Base-by-base conservation (phyloP, 2,888 invertebrate species). In the Dysmachus trigonus region DNA sequence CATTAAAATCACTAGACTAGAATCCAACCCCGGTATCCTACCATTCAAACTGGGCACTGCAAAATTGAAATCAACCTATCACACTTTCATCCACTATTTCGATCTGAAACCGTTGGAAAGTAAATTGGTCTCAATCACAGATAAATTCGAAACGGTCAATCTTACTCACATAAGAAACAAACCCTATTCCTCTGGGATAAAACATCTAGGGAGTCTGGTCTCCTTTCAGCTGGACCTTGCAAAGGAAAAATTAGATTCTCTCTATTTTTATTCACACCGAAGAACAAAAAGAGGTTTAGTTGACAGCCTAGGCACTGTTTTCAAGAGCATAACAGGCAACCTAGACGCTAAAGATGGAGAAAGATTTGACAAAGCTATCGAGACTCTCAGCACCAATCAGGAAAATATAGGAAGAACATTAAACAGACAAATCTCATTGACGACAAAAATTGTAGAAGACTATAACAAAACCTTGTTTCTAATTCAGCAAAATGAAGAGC, bases 381-480 rank as follows among this genome's bases (percentile, higher is more conserved):
- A 79, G 2, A 79, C 27, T 18, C 30, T 79, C 5, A 79, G 41
- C 35, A 27, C 41, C 7, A 79, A 79, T 10, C 47, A 51, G 47
- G 5, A 81, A 81, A 30, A 81, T 22, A 81, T 81, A 15, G 81
- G 51, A 31, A 53, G 0, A 1, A 81, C 30, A n/a, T 18, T 51
- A 81, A 81, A 81, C 51, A 81, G 51, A 53, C 53, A 81, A 51
- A 81, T 81, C 31, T 53, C 81, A 30, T 81, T 81, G 33, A 81
- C 31, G 13, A 53, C 27, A 2, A 53, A 51, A 31, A 30, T 30
- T n/a, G 31, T 81, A 53, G 31, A 51, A 31, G n/a, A 53, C n/a
- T 81, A 81, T 53, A 31, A 81, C 13, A 51, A 30, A 81, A 53
- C 81, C 15, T 27, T 53, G 2, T 51, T 27, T 15, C 30, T 47